These are phyloP conservation scores for Archocentrus centrarchus DNA, from an alignment of 2,113 vertebrate genomes.

Conservation along the genomic window DNA sequence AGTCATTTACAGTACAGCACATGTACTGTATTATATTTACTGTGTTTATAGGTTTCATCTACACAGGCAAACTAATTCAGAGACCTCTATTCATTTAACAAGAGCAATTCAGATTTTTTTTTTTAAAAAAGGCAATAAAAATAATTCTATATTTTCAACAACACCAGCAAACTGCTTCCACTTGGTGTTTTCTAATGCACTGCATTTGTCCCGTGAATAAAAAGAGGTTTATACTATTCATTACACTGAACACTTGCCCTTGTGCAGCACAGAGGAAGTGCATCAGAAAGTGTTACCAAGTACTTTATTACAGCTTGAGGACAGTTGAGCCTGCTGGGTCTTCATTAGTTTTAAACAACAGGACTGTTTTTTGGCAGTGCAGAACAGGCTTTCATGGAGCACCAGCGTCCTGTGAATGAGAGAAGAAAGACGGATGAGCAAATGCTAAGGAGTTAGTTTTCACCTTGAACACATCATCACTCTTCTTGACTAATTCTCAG, in stretches of 20 bases:
- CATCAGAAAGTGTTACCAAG: constrained; percentile 36
- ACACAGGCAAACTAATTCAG: neutral
- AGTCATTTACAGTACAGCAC: neutral
- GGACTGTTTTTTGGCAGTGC: constrained; percentile 48
- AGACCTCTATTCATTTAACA: neutral
- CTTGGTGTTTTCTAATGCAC: constrained; percentile 5
- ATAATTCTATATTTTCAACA: neutral
- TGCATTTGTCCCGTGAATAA: constrained; percentile 10
- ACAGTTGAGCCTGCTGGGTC: constrained; percentile 56
- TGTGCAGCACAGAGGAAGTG: constrained; percentile 20
- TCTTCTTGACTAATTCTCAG: constrained; percentile 76
- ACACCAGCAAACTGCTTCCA: neutral
- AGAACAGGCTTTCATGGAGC: constrained; percentile 53
- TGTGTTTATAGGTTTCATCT: neutral
- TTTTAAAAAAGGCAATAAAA: neutral
- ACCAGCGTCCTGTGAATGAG: constrained; percentile 37
- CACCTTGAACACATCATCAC: constrained; percentile 75
- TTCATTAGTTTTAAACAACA: constrained; percentile 70
- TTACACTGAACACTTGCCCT: constrained; percentile 31
- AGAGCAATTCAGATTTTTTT: neutral
- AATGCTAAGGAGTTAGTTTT: constrained; percentile 72
- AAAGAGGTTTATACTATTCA: constrained; percentile 9
- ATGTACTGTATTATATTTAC: neutral
- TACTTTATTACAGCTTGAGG: constrained; percentile 57
- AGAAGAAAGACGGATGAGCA: constrained; percentile 68